Base-by-base conservation (phyloP, 1,140 invertebrate species). In the Diorhabda elongata region DNA sequence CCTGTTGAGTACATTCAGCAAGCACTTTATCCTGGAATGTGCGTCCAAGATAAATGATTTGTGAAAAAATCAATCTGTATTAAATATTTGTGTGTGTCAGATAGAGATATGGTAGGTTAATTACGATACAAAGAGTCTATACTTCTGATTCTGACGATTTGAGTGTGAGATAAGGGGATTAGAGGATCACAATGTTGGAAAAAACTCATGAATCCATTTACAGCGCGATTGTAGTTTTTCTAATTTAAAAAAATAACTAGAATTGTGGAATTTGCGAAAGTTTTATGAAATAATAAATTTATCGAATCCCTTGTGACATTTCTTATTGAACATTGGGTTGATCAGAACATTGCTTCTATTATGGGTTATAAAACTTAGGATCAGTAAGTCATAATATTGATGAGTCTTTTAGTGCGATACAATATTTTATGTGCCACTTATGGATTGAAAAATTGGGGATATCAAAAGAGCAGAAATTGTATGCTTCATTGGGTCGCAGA, bases 371-470 rank as follows among this genome's bases (percentile, higher is more conserved):
- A 56, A 42, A 65, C 56, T 65, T 65, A 42, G 56, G 57, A 58
- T 66, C 41, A 5, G 63, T 2, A 47, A 42, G 2, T 58, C 43
- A 58, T 60, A 8, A 1, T 59, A 45, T 67, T 42, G 58, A 61
- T 6, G 66, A 68, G 41, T 61, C 2, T 11, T 60, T 61, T 52
- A 8, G 2, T 5, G 62, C 42, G n/a, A 61, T 62, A 42, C 3
- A 62, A 61, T 61, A 58, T 45, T 68, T 61, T 61, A 61, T 61
- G 26, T 61, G 66, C 60, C 60, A 68, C 42, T 42, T 68, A 43
- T 62, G 62, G 11, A 44, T 42, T 3, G 9, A 61, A 68, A 68
- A 61, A 44, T 68, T 61, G 59, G 0, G 41, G 60, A 67, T 67
- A 59, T 44, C 45, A 58, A 64, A 41, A 4, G 42, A 58, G 61